Base-by-base conservation (phyloP, 2,797 vertebrate species). In the Hydrocynus forskahlii region DNA sequence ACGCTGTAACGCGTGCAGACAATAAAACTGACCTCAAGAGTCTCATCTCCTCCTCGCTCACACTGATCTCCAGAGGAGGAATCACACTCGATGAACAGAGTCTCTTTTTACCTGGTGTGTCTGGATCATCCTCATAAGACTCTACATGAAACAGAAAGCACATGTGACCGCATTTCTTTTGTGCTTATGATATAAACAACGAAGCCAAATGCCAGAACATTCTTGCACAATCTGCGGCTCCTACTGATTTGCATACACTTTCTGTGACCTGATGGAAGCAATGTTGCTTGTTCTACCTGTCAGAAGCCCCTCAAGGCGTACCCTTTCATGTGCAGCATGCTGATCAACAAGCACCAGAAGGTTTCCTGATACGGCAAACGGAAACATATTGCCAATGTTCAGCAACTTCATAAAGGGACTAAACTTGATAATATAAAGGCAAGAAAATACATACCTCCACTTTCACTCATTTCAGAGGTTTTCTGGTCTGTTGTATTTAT, bases 311-410 rank as follows among this genome's bases (percentile, higher is more conserved):
- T 99, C 98, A 81, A 99, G 89, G 29, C 98, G 96, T 69, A 99
- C 91, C 62, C 98, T 94, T 90, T 99, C 98, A 2, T 99, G 97
- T 68, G 97, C 97, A 76, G 98, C 98, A 5, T 99, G 98, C 83
- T 99, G 98, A 89, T 99, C 98, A 82, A 99, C 96, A 83, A 99
- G 89, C 78, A 99, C 95, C 54, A 99, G 86, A n/a, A 99, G 95
- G 88, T 98, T 97, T 87, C 94, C 96, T 93, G 66, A 6, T 45
- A 48, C 64, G 55, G 45, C 4, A 40, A 75, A 71, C 19, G 74
- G 6, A 67, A 50, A 52, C 10, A 38, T 10, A n/a, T 3, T 45
- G 9, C 14, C 68, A 48, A 14, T 21, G 50, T 16, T 48, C 40
- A 13, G 43, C 12, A 12, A 50, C 48, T 12, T 52, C 48, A 16